These are phyloP conservation scores for Amazona vittata DNA, from an alignment of 2,113 vertebrate genomes.

Conservation along the genomic window DNA sequence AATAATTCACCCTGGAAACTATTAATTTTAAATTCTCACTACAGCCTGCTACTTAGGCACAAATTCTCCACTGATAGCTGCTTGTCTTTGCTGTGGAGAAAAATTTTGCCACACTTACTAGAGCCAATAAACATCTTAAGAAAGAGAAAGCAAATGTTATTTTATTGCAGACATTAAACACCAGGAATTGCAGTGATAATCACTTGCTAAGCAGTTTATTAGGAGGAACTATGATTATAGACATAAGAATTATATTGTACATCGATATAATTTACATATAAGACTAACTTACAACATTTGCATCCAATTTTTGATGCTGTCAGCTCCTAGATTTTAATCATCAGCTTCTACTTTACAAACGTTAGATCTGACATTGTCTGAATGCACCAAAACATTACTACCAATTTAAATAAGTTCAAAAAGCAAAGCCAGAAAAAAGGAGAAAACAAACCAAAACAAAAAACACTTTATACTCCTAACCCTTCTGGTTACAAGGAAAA, in stretches of 20 bases:
- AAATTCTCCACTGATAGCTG: background rate
- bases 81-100: background rate
- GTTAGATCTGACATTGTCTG: background rate
- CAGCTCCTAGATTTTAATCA: background rate
- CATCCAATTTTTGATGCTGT: background rate
- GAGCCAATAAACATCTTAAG: background rate
- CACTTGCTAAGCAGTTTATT: background rate
- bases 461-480: background rate
- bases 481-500: background rate
- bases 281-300: background rate
- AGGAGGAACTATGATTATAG: background rate
- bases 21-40: background rate
- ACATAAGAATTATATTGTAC: background rate
- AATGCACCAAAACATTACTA: background rate
- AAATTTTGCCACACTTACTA: background rate
- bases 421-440: background rate
- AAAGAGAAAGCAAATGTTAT: background rate
- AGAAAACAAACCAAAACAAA: accelerated
- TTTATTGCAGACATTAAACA: constrained; percentile 4
- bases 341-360: background rate
- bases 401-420: background rate
- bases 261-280: background rate
- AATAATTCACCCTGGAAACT: constrained; percentile 15
- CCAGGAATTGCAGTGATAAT: constrained; percentile 2
- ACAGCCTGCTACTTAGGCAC: background rate